Conservation (phyloP, 1,140 invertebrate genomes). For the Sycophaga agraensis region DNA sequence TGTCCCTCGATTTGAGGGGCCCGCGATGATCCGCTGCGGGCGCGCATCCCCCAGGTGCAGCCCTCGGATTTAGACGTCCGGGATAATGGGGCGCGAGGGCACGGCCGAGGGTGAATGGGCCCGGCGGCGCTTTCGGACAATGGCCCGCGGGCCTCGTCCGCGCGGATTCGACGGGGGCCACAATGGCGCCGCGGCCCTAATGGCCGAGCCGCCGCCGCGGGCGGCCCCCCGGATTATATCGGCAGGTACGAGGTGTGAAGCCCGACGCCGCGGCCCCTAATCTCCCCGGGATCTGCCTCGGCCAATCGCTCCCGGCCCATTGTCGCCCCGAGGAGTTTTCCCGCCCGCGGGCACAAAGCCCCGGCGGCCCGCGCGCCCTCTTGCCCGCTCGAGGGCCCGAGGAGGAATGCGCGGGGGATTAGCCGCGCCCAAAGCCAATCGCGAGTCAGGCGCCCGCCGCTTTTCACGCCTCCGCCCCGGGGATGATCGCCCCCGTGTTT, state of each 20-base stretch:
- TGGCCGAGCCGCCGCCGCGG: too few relatives aligned
- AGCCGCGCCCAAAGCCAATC: too few relatives aligned
- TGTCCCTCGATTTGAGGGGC: slow-evolving; percentile 23
- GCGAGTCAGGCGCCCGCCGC: too few relatives aligned
- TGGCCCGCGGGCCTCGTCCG: too few relatives aligned
- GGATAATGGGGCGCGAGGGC: slow-evolving; percentile 55
- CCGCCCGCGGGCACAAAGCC: background rate
- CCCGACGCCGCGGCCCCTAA: slow-evolving; percentile 40
- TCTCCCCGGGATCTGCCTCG: slow-evolving; percentile 51
- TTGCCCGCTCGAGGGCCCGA: slow-evolving; percentile 44
- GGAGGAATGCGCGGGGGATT: too few relatives aligned
- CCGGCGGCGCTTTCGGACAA: too few relatives aligned
- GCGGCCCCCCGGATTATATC: slow-evolving; percentile 2
- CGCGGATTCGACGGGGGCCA: too few relatives aligned
- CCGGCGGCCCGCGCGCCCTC: slow-evolving; percentile 14
- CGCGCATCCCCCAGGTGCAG: slow-evolving; percentile 47
- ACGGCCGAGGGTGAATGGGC: too few relatives aligned
- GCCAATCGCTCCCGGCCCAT: slow-evolving; percentile 47
- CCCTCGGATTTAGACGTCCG: slow-evolving; percentile 60
- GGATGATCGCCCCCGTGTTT: background rate
- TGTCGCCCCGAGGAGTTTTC: slow-evolving; percentile 56
- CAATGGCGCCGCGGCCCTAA: too few relatives aligned
- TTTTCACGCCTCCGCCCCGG: background rate
- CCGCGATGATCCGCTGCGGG: background rate
- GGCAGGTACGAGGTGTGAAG: slow-evolving; percentile 46